Percentiles rank a stretch among this genome's conserved stretches.
Evolutionary conservation across 2,888 invertebrate genomes (phyloP).

Genomic region (Dexiosoma caninum): DNA sequence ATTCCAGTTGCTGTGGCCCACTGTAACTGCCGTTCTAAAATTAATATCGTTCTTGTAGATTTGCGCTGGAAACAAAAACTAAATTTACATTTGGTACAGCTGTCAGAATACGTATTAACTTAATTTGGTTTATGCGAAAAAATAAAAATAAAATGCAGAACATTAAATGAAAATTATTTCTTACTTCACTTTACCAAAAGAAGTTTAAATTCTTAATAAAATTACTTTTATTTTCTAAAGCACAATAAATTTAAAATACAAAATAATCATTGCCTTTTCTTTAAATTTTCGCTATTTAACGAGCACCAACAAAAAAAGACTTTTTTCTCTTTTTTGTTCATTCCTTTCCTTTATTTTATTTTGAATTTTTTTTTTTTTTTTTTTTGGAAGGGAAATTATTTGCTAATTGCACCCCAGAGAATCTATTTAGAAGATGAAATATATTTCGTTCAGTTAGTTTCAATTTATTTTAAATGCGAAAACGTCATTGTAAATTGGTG

Average conservation of each 20-base stretch:
- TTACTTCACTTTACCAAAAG: background rate
- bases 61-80: background rate
- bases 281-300: constrained; percentile 30
- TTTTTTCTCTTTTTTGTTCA: constrained; percentile 28
- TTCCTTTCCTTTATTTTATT: background rate
- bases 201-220: no score
- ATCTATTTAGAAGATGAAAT: constrained; percentile 37
- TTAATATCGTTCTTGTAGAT: constrained; percentile 6
- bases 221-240: no score
- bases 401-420: constrained; percentile 60
- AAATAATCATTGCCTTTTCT: constrained; percentile 34
- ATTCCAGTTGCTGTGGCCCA: no score
- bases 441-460: constrained; percentile 2
- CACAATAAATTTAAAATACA: no score
- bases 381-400: constrained; percentile 39
- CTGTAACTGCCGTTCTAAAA: background rate
- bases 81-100: background rate
- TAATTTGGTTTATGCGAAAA: background rate
- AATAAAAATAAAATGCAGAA: background rate
- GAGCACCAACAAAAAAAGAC: background rate
- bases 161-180: constrained; percentile 22
- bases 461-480: constrained; percentile 11
- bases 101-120: constrained; percentile 10
- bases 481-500: background rate
- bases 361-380: background rate